Percentiles rank a stretch among this genome's conserved stretches.
phyloP scores from a whole-genome alignment of 2,113 vertebrate genomes.

The Xiphophorus maculatus region DNA sequence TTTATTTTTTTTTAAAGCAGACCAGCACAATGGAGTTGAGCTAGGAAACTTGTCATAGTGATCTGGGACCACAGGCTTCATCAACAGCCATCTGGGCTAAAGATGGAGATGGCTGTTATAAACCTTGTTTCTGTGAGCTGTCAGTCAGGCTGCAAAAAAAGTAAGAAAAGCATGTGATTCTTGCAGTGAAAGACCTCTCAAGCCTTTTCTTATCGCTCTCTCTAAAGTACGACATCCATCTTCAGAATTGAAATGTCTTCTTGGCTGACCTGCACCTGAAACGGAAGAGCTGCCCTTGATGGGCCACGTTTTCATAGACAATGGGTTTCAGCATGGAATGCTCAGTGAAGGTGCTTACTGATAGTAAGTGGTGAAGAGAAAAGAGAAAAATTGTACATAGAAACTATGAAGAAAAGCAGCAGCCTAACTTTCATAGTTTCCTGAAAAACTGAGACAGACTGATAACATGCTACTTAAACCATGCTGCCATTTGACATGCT shows the following conservation, averaged over 20 bases:
- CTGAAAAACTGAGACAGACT: background rate
- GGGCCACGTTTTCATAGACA: conserved; percentile 61
- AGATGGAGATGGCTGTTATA: conserved; percentile 56
- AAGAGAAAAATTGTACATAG: background rate
- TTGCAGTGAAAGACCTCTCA: conserved; percentile 64
- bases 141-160: conserved; percentile 61
- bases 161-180: conserved; percentile 72
- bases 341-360: background rate
- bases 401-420: no score
- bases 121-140: conserved; percentile 57
- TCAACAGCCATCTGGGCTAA: conserved; percentile 41
- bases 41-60: background rate
- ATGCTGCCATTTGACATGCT: background rate
- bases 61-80: conserved; percentile 21
- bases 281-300: conserved; percentile 65
- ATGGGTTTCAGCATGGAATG: conserved; percentile 18
- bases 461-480: background rate
- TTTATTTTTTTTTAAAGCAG: conserved; percentile 5
- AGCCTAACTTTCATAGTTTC: background rate
- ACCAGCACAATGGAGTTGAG: background rate
- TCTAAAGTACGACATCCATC: conserved; percentile 79
- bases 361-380: background rate
- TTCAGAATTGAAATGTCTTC: conserved; percentile 84
- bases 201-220: conserved; percentile 73
- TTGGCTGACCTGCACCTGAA: conserved; percentile 78